These are phyloP conservation scores for Percopsis transmontana DNA, from an alignment of 2,113 vertebrate species.

Conservation along the genomic window DNA sequence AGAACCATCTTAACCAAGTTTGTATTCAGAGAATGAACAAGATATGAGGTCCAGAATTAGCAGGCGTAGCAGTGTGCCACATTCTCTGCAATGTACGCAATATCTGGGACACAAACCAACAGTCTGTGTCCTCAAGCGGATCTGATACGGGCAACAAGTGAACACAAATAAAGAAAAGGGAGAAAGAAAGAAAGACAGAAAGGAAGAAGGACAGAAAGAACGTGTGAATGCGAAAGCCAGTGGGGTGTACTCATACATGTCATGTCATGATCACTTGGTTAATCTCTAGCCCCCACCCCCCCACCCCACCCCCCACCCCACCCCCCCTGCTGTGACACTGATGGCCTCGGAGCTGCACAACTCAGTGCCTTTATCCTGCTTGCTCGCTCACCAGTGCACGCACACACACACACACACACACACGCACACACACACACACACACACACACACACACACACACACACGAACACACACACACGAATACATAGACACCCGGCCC, in stretches of 20 bases:
- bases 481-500: slow-evolving; percentile 8
- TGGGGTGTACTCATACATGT: slow-evolving; percentile 25
- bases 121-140: slow-evolving; percentile 23
- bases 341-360: slow-evolving; percentile 15
- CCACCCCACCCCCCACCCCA: background rate
- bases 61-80: slow-evolving; percentile 29
- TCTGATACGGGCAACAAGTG: slow-evolving; percentile 21
- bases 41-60: slow-evolving; percentile 26
- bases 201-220: background rate
- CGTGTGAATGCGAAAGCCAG: slow-evolving; percentile 6
- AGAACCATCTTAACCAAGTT: background rate
- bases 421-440: slow-evolving; percentile 1
- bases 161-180: slow-evolving; percentile 1
- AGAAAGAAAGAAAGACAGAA: background rate
- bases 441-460: slow-evolving; percentile 17
- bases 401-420: background rate
- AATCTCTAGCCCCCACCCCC: slow-evolving; percentile 8
- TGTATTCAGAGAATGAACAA: slow-evolving; percentile 29
- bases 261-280: slow-evolving; percentile 31
- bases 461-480: slow-evolving; percentile 21
- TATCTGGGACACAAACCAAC: slow-evolving; percentile 18
- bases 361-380: slow-evolving; percentile 13
- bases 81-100: slow-evolving; percentile 11
- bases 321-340: slow-evolving; percentile 24
- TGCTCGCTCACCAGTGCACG: background rate